These are phyloP conservation scores for Danaus plexippus DNA, from an alignment of 1,140 invertebrate genomes.

Conservation along the genomic window DNA sequence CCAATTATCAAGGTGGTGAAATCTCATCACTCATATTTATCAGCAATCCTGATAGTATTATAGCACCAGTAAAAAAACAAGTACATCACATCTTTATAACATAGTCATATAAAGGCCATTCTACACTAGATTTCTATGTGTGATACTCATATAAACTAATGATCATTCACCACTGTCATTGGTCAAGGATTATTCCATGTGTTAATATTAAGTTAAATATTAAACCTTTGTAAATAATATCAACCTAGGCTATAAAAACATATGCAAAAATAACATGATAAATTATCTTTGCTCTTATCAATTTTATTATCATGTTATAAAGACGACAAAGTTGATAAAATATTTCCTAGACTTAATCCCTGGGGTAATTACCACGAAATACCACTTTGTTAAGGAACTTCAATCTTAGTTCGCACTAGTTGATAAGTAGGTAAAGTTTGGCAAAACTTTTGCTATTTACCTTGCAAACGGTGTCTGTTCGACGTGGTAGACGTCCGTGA, in stretches of 20 bases:
- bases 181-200: conserved; percentile 23
- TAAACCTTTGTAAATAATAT: neutral
- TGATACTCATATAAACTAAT: no score
- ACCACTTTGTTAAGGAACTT: no score
- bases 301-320: conserved; percentile 4
- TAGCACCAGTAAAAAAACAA: conserved; percentile 5
- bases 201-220: conserved; percentile 5
- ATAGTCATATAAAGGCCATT: conserved; percentile 2
- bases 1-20: conserved; percentile 37
- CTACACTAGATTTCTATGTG: conserved; percentile 2
- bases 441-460: conserved; percentile 44
- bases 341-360: no score
- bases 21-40: conserved; percentile 54
- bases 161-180: conserved; percentile 3
- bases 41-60: conserved; percentile 18
- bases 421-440: conserved; percentile 3
- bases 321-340: no score
- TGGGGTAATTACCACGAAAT: no score
- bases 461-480: conserved; percentile 81
- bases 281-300: conserved; percentile 1
- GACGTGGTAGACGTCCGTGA: conserved; percentile 77
- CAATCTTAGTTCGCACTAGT: no score
- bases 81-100: neutral
- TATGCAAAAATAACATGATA: conserved; percentile 2
- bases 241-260: conserved; percentile 1